Evolutionary conservation across 2,113 vertebrate species (phyloP).

Genomic region (Mustela lutreola): DNA sequence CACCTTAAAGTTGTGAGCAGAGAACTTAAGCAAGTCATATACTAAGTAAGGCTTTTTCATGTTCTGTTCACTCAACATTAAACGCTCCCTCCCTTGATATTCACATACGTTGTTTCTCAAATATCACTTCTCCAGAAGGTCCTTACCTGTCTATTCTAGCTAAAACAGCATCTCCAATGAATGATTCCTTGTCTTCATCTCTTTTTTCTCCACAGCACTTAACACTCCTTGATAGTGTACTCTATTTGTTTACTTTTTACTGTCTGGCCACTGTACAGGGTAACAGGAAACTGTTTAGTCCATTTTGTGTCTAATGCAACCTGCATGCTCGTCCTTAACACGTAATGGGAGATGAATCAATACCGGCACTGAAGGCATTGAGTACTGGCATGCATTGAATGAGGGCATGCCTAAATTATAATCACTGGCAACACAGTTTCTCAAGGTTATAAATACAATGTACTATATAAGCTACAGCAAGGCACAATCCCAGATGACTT

Average conservation of each 20-base stretch:
- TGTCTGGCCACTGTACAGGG: neutral
- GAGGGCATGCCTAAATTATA: neutral
- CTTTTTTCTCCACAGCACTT: neutral
- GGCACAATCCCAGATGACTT: neutral
- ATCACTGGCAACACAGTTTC: neutral
- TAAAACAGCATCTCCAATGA: neutral
- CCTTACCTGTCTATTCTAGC: no score
- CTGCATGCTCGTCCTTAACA: neutral
- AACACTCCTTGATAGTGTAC: neutral
- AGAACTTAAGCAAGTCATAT: neutral
- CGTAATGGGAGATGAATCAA: neutral
- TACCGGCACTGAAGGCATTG: no score
- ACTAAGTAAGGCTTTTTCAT: neutral
- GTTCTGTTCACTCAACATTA: neutral
- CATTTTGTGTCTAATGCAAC: neutral
- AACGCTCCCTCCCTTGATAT: neutral
- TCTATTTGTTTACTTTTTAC: neutral
- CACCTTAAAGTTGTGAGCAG: neutral
- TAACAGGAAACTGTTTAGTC: neutral
- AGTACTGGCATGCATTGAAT: neutral
- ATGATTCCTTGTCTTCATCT: neutral
- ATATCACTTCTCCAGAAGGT: neutral
- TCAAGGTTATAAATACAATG: neutral
- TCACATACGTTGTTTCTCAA: neutral
- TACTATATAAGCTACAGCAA: neutral